Percentiles rank a stretch among this genome's conserved stretches.
Evolutionary conservation across 2,888 invertebrate species (phyloP).

Genomic region (Napeogenes inachia): DNA sequence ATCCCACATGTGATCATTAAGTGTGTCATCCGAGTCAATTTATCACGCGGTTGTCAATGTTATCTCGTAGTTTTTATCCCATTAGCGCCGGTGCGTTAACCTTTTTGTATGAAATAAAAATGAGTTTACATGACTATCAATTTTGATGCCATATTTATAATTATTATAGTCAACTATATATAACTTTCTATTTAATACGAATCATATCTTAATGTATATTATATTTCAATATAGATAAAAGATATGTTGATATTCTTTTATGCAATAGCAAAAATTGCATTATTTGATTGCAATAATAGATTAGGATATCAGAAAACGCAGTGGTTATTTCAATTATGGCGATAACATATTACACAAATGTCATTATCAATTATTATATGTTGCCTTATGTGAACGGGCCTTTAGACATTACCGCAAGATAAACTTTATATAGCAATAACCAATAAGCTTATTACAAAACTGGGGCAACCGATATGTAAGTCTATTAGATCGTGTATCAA

Average conservation of each 20-base stretch:
- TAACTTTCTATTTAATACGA: too few relatives aligned
- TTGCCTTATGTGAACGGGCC: constrained; percentile 10
- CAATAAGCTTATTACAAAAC: constrained; percentile 23
- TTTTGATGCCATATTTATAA: too few relatives aligned
- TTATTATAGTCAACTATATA: too few relatives aligned
- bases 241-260: too few relatives aligned
- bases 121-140: constrained; percentile 8
- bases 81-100: constrained; percentile 54
- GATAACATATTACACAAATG: background rate
- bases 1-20: constrained; percentile 36
- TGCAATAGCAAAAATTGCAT: background rate
- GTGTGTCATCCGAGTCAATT: constrained; percentile 52
- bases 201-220: too few relatives aligned
- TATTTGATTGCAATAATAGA: background rate
- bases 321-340: background rate
- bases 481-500: constrained; percentile 12
- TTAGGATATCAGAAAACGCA: too few relatives aligned
- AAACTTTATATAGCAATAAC: constrained; percentile 21
- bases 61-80: constrained; percentile 63
- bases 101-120: constrained; percentile 44
- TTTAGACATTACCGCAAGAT: constrained; percentile 14
- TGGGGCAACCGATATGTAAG: constrained; percentile 16
- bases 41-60: constrained; percentile 62
- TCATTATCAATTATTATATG: background rate
- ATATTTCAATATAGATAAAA: too few relatives aligned